Evolutionary conservation across 2,888 invertebrate genomes (phyloP), one percentile per base, ranked within the genome.

Genomic region (Octodonta nipae): DNA sequence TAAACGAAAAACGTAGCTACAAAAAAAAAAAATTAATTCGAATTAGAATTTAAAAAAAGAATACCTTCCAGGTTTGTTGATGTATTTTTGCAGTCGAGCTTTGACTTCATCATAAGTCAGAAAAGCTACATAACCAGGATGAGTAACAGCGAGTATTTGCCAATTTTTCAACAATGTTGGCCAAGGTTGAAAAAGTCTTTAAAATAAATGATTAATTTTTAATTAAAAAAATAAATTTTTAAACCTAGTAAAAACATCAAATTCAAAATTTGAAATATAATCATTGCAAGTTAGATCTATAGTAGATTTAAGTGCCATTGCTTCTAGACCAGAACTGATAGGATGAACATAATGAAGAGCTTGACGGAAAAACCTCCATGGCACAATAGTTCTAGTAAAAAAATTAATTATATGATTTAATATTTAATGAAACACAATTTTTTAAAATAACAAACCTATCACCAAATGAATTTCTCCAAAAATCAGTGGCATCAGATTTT

Each of bases 91-190:
- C 35, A 98, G 73, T 32, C 95, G 73, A 36, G 95, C 95, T 65
- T 96, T 98, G 13, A 99, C 98, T 67, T 99, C 98, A 60, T 99
- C 98, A 60, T 99, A 99, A 1, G 98, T 99, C 30, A 99, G 75
- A 66, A 98, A 99, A 41, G 98, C 96, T 34, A 96, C 95, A 63
- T 98, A 99, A 30, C 95, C 98, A 1, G 96, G 96, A 70, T 99
- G 98, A 11, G 95, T 95, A 30, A 98, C 96, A 4, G 98, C 98
- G 41, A 99, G 65, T 43, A 96, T 83, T 64, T 98, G 93, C 98
- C 98, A 99, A 65, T 98, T 99, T 40, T 91, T 73, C 32, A 99
- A 67, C 41, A 99, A 67, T 36, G 93, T 92, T 37, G 85, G 84
- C 98, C 98, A 99, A 2, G 98, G 98, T 68, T 99, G 98, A 65